Percentiles rank a stretch among this genome's conserved stretches.
phyloP scores from a whole-genome alignment of 2,888 invertebrate species.

The Rhamphomyia laevipes region DNA sequence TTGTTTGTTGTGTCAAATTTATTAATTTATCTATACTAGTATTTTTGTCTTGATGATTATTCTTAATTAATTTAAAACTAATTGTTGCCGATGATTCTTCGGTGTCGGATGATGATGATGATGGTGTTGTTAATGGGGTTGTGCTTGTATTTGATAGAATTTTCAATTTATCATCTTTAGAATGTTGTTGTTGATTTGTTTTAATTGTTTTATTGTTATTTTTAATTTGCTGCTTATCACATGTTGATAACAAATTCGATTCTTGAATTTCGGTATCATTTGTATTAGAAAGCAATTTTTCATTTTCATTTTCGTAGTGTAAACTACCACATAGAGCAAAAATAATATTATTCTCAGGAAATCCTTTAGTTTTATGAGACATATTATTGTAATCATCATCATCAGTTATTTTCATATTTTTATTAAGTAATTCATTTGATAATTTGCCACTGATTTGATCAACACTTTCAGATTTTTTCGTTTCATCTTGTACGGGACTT shows the following conservation, averaged over 20 bases:
- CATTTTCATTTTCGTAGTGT: conserved; percentile 30
- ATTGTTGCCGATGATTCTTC: background rate
- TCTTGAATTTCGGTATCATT: background rate
- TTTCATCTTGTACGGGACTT: conserved; percentile 30
- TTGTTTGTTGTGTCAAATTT: background rate
- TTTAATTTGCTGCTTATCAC: conserved; percentile 13
- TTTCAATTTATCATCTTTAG: conserved; percentile 24
- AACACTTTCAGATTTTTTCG: background rate
- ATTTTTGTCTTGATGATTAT: too few species aligned
- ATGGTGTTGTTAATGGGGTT: conserved; percentile 23
- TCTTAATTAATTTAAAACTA: too few species aligned
- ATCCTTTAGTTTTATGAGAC: conserved; percentile 23
- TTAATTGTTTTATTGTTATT: too few species aligned
- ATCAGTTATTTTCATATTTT: conserved; percentile 1
- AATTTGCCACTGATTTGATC: background rate
- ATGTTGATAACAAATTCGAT: background rate
- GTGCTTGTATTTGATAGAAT: conserved; percentile 24
- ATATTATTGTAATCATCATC: conserved; percentile 14
- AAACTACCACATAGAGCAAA: conserved; percentile 35
- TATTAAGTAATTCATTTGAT: background rate
- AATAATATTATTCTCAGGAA: conserved; percentile 30
- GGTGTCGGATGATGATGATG: conserved; percentile 7
- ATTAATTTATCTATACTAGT: too few species aligned
- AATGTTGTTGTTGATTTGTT: conserved; percentile 16
- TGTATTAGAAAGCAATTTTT: background rate